A percentile compares a stretch with the other conserved stretches of the same genome.
Evolutionary conservation across 2,888 invertebrate genomes (phyloP).

Genomic region (Petrolisthes manimaculis): DNA sequence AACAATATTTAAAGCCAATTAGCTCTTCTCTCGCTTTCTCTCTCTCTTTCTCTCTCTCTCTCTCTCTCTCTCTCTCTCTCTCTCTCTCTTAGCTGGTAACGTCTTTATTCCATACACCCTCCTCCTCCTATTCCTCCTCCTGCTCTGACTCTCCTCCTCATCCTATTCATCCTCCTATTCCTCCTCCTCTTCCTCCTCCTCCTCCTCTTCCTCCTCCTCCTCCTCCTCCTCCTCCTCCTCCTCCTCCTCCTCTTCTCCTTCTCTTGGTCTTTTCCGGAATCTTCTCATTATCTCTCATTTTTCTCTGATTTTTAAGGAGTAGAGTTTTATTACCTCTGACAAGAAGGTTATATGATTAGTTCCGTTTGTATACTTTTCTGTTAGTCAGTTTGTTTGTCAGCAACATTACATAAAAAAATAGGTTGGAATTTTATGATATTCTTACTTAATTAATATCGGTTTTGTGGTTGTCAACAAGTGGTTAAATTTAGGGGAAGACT

Average conservation of each 20-base stretch:
- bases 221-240: background rate
- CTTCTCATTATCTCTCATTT: too few species aligned
- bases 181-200: background rate
- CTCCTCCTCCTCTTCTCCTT: background rate
- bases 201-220: background rate
- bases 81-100: background rate
- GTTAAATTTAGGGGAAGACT: too few species aligned
- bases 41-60: background rate
- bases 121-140: background rate
- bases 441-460: too few species aligned
- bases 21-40: background rate
- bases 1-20: too few species aligned
- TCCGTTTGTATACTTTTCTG: too few species aligned
- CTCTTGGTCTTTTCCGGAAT: background rate
- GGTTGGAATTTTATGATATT: too few species aligned
- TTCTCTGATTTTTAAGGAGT: too few species aligned
- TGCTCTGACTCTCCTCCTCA: background rate
- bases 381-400: too few species aligned
- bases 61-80: constrained; percentile 6
- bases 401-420: too few species aligned
- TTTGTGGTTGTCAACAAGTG: too few species aligned
- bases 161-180: background rate
- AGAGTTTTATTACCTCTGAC: too few species aligned
- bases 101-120: background rate
- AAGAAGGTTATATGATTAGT: too few species aligned